Evolutionary conservation across 1,140 invertebrate genomes (phyloP).

Genomic region (Euura lappo): DNA sequence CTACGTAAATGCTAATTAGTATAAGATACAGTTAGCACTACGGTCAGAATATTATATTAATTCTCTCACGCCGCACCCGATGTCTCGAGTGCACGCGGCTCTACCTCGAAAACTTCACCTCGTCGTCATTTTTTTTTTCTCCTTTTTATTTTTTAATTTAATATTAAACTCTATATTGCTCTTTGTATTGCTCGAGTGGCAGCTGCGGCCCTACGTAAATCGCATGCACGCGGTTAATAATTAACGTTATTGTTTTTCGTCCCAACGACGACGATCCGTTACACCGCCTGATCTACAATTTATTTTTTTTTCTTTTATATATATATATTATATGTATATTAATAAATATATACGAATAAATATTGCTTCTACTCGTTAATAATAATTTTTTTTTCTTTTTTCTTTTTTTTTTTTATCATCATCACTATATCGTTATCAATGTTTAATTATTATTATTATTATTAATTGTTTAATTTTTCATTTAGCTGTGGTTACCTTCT

Average conservation of each 20-base stretch:
- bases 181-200: slow-evolving; percentile 55
- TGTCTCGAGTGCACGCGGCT: background rate
- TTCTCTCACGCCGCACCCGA: no score
- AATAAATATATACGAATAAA: slow-evolving; percentile 8
- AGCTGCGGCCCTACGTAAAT: slow-evolving; percentile 50
- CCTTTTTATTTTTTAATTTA: background rate
- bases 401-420: background rate
- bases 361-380: slow-evolving; percentile 39
- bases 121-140: no score
- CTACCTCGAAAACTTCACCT: background rate
- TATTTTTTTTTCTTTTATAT: background rate
- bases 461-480: slow-evolving; percentile 12
- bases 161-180: slow-evolving; percentile 53
- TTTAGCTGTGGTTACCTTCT: slow-evolving; percentile 8
- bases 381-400: slow-evolving; percentile 24
- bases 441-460: slow-evolving; percentile 11
- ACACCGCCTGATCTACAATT: slow-evolving; percentile 7
- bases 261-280: slow-evolving; percentile 20
- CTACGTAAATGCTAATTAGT: slow-evolving; percentile 53
- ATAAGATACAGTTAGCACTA: slow-evolving; percentile 48
- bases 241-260: slow-evolving; percentile 18
- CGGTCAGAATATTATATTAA: slow-evolving; percentile 48
- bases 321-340: no score
- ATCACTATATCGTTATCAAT: slow-evolving; percentile 12
- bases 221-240: slow-evolving; percentile 43